Evolutionary conservation across 2,113 vertebrate species (phyloP), one percentile per base, ranked within the genome.

Genomic region (Peucedramus taeniatus): DNA sequence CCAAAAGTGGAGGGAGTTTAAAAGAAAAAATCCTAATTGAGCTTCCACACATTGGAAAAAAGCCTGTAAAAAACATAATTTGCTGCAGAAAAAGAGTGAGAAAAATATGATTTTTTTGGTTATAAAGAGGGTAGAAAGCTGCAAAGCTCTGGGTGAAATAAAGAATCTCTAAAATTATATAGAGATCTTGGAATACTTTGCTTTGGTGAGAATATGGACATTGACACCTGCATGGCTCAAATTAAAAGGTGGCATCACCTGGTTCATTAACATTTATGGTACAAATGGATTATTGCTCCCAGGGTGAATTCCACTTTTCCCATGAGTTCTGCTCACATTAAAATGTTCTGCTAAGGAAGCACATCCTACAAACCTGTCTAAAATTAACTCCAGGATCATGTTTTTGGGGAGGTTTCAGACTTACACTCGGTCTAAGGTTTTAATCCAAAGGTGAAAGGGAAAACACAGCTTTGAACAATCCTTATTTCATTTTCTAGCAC

Each of bases 321-420:
- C 14, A 7, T 2, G 23, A 45, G 6, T 83, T 82, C 50, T 59
- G 18, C 24, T 90, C 42, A 9, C 16, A 10, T 12, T 63, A 16
- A 64, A 81, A 14, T 21, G 54, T 70, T 28, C 51, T 89, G 0
- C 14, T 28, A 31, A 69, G n/a, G 47, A 56, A 54, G 7, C 1
- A 16, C 16, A 33, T 27, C 35, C 60, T 9, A 44, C 0, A 2
- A 21, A 12, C 30, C 28, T 3, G 3, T 16, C 63, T 57, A 17
- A 80, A 89, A 70, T n/a, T 53, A 45, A n/a, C 27, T 45, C 57
- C 1, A 0, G 24, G 26, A 21, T 23, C 0, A 0, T 35, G 42
- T 20, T 80, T 92, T 77, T 3, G 17, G n/a, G 44, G 30, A 50
- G 11, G 4, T 16, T 64, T 78, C 14, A 42, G 24, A 3, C 18